Base-by-base conservation (phyloP, 1,140 invertebrate species). In the Bradysia coprophila region DNA sequence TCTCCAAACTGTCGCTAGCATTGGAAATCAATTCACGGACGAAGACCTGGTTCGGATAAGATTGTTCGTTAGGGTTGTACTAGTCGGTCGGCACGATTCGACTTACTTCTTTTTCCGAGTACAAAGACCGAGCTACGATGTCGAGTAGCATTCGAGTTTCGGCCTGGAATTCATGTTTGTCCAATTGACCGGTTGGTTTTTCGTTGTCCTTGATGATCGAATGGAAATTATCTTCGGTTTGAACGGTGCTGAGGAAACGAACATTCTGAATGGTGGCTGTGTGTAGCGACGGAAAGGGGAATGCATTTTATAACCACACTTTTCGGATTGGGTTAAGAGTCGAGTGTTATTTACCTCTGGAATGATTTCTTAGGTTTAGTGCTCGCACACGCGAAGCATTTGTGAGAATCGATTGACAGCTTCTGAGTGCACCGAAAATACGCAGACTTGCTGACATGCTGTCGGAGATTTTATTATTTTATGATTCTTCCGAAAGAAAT, bases 1-100 rank as follows among this genome's bases (percentile, higher is more conserved):
- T 96, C 61, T 97, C 93, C 24, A 97, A 65, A 11, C 93, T 92
- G 76, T 98, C 93, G 64, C 88, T 95, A 1, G 90, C 83, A 69
- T 98, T 98, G 4, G 92, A 96, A 43, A 97, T 88, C 2, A 98
- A 62, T 63, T 98, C 93, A 47, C 93, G 71, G 10, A 98, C 77
- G 62, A 98, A 98, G 15, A 94, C 85, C 82, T 87, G 48, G 8
- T 49, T 28, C n/a, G n/a, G n/a, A n/a, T n/a, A n/a, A n/a, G n/a
- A n/a, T n/a, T n/a, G n/a, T 28, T 28, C 24, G 6, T 28, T 28
- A 28, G 6, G 13, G 13, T 28, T 8, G 13, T 8, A 6, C 13
- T 8, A 6, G 6, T 28, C 6, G 13, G 24, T 37, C 24, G 40
- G 41, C 4, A 24, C n/a, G 21, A 16, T 23, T 36, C 39, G 13